Conservation (phyloP, 1,140 invertebrate species). For the Anoplophora glabripennis region DNA sequence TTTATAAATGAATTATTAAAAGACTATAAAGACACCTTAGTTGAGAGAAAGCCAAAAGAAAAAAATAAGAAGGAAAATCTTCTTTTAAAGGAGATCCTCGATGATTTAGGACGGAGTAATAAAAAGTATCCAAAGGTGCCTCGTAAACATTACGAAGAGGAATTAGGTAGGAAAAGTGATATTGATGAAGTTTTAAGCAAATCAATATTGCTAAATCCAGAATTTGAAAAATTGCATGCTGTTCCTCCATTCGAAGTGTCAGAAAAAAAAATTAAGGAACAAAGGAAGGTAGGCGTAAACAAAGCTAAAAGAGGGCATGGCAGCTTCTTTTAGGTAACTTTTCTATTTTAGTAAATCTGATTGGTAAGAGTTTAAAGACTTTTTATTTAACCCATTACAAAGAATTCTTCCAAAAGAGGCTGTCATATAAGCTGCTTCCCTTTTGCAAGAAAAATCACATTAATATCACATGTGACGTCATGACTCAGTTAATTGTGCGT, state of each 20-base stretch:
- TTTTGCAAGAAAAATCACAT: too few species aligned
- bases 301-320: too few species aligned
- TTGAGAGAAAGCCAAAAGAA: conserved; percentile 9
- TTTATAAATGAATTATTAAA: conserved; percentile 28
- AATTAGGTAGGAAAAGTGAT: conserved; percentile 48
- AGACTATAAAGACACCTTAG: conserved; percentile 25
- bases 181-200: conserved; percentile 61
- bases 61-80: conserved; percentile 22
- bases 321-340: too few species aligned
- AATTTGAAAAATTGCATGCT: conserved; percentile 62
- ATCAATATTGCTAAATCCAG: conserved; percentile 59
- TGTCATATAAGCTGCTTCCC: too few species aligned
- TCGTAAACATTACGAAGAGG: conserved; percentile 38
- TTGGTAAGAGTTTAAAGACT: too few species aligned
- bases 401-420: too few species aligned
- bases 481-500: too few species aligned
- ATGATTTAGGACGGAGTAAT: conserved; percentile 3
- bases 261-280: conserved; percentile 56
- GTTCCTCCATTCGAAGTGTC: conserved; percentile 62
- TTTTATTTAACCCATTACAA: too few species aligned
- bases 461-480: too few species aligned
- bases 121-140: conserved; percentile 6
- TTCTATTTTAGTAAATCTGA: too few species aligned
- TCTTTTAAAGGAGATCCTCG: conserved; percentile 15
- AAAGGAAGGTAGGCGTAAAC: conserved; percentile 57